Conservation (phyloP, 2,888 invertebrate species). For the Scelioninae gen. 1 region DNA sequence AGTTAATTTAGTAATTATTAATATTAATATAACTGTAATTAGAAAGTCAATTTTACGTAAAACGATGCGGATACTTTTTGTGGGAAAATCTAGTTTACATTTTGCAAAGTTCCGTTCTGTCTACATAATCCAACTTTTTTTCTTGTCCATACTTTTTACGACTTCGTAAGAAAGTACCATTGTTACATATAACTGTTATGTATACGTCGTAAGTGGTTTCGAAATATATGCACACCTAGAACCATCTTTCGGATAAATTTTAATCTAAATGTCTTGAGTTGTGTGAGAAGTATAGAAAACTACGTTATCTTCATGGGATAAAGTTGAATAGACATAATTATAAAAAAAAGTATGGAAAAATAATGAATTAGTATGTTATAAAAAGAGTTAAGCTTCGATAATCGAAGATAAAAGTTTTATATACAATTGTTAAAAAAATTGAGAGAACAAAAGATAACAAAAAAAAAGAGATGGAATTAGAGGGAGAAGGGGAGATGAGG, state of each 20-base stretch:
- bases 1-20: not conserved
- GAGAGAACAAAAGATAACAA: too few species aligned
- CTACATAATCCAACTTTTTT: constrained; percentile 2
- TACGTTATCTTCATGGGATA: too few species aligned
- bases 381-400: too few species aligned
- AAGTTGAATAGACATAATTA: too few species aligned
- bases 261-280: too few species aligned
- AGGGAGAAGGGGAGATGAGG: too few species aligned
- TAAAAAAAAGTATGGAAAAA: too few species aligned
- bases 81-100: constrained; percentile 2
- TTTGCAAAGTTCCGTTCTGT: not conserved
- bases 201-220: not conserved
- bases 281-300: too few species aligned
- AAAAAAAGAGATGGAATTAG: too few species aligned
- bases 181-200: not conserved
- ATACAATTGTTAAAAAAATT: too few species aligned
- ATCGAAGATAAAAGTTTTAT: too few species aligned
- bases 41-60: constrained; percentile 12
- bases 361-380: too few species aligned
- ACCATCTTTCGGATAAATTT: not conserved
- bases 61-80: not conserved
- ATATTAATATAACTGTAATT: constrained; percentile 1
- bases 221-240: not conserved
- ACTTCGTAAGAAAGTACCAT: constrained; percentile 1
- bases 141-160: not conserved